Base-by-base conservation (phyloP, 2,797 vertebrate species). In the Liasis olivaceus region DNA sequence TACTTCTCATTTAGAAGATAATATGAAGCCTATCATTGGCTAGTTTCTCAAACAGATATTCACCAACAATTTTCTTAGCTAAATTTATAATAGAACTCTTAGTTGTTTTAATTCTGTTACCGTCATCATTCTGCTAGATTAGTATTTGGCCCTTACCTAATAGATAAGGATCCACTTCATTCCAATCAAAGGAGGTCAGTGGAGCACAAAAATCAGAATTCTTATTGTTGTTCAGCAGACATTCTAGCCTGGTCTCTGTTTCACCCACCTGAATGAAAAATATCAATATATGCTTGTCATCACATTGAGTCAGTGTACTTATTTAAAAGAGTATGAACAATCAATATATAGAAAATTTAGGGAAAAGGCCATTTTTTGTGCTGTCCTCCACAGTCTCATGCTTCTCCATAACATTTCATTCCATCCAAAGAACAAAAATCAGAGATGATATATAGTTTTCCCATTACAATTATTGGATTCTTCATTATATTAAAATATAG, bases 121-220 rank as follows among this genome's bases (percentile, higher is more conserved):
- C 11, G 42, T 24, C 31, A 62, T 13, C 17, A 51, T 17, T 47
- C 11, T 63, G 12, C 28, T n/a, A 88, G 0, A 0, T 1, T 5
- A 88, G 13, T 8, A 7, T 54, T 92, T 77, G 62, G 92, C 31
- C 36, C 98, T 98, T 97, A 99, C 99, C 99, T 85, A 99, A 97
- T 89, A 99, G 98, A 96, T 99, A 99, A 51, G 99, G 99, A 95
- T 99, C 99, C 86, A 99, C 99, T 96, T 99, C 99, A 85, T 99
- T 99, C 99, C 99, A 99, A 97, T 99, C 99, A 94, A 99, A 99
- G 6, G 99, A 99, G 22, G 99, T 99, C 94, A 99, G 98, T 0
- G 99, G 99, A 86, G 99, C 99, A 88, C 99, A 99, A 98, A 99
- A 99, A 96, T 99, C 99, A 0, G 99, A 99, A 97, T 99, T 99